Conservation (phyloP, 2,888 invertebrate species). For the Keiferia lycopersicella region DNA sequence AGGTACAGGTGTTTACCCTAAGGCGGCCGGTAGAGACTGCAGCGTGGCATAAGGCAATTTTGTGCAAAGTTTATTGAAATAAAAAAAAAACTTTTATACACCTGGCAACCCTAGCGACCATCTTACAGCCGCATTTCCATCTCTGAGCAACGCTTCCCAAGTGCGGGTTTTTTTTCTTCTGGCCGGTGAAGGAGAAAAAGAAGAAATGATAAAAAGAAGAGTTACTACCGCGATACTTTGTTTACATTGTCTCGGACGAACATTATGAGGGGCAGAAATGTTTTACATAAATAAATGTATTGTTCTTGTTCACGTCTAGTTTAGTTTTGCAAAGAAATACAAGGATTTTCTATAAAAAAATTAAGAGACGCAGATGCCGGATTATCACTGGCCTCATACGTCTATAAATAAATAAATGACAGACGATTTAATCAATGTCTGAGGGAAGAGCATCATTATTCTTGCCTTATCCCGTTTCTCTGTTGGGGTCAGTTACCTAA, state of each 20-base stretch:
- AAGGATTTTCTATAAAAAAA: not conserved
- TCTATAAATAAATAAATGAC: too few relatives aligned
- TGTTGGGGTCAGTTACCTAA: too few relatives aligned
- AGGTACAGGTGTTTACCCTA: too few relatives aligned
- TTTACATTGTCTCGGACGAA: constrained; percentile 2
- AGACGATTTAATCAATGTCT: too few relatives aligned
- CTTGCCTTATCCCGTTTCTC: too few relatives aligned
- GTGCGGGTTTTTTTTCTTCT: not conserved
- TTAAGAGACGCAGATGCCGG: too few relatives aligned
- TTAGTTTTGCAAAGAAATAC: not conserved
- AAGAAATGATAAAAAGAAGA: not conserved
- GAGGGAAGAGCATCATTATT: too few relatives aligned
- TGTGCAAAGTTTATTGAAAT: too few relatives aligned
- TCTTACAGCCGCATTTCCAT: constrained; percentile 31
- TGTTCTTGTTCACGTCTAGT: not conserved
- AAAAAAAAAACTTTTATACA: too few relatives aligned
- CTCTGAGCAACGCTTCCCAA: constrained; percentile 23
- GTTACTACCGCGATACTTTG: not conserved
- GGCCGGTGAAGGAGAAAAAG: constrained; percentile 8
- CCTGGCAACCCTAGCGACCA: constrained; percentile 14
- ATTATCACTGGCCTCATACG: too few relatives aligned
- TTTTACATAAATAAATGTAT: not conserved
- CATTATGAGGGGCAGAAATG: not conserved
- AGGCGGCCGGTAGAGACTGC: too few relatives aligned
- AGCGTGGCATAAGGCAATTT: too few relatives aligned